Base-by-base conservation (phyloP, 2,888 invertebrate species). In the Lathronympha strigana region DNA sequence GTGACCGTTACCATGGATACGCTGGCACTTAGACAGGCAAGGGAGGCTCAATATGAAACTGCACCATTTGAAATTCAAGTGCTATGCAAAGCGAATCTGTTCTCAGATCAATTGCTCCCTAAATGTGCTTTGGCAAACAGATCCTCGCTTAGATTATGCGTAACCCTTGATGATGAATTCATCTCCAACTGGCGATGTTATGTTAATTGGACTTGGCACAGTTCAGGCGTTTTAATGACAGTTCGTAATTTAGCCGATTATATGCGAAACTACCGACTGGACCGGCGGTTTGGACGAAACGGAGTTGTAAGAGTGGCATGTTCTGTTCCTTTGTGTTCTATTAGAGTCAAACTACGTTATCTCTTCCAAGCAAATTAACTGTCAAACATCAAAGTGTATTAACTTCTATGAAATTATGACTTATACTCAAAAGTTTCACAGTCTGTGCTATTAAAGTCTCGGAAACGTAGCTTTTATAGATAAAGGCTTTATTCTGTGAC, bases 11-110 rank as follows among this genome's bases (percentile, higher is more conserved):
- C 78, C 80, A 84, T 87, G 75, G 77, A 72, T 73, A 84, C 74
- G 72, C 47, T 78, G 80, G 80, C 81, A 83, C 86, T 86, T 81
- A 86, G 80, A 80, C 79, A 81, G 74, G 79, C 60, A 66, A 78
- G 82, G 83, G 81, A 81, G 80, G 77, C 82, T 81, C 82, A 76
- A 88, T 90, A 88, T 89, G 84, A 87, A 66, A 87, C 84, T 88
- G 88, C 86, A 86, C 83, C 84, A 88, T 90, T 90, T 88, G 90
- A 90, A 89, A 89, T 87, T 88, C 86, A 90, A 91, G 88, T 82
- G 88, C 86, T 90, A 87, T 88, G 90, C 89, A 90, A 91, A 90
- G 88, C 79, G 84, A 85, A 83, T 82, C 83, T 79, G 83, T 82
- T 83, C 81, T 77, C 72, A 81, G 79, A 80, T 74, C 82, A 74